phyloP scores from a whole-genome alignment of 2,888 invertebrate genomes.

The Sarcophaga caerulescens region DNA sequence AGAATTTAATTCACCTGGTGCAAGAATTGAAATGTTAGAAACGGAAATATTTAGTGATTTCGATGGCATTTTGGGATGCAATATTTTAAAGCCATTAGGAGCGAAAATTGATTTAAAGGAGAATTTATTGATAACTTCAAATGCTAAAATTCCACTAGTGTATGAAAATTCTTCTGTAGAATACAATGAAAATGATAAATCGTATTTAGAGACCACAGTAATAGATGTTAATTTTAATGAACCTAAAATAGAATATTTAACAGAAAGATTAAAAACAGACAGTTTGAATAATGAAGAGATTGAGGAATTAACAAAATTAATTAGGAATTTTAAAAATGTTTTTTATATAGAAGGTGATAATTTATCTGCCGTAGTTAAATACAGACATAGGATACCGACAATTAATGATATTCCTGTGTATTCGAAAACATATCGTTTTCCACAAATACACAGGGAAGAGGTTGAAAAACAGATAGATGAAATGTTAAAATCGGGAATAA shows the following conservation, averaged over 20 bases:
- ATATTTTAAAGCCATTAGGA: not conserved
- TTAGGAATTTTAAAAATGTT: constrained; percentile 11
- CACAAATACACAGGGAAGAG: no score
- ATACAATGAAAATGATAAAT: constrained; percentile 1
- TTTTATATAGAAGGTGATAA: no score
- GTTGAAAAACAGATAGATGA: no score
- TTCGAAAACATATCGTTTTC: no score
- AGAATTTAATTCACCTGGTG: not conserved
- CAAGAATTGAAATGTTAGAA: constrained; percentile 46
- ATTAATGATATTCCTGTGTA: no score
- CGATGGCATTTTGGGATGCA: not conserved
- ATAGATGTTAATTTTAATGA: constrained; percentile 47
- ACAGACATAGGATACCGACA: no score
- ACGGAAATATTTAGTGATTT: not conserved
- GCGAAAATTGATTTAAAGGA: no score
- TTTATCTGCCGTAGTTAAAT: no score
- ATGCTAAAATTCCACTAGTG: constrained; percentile 30
- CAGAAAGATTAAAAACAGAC: constrained; percentile 17
- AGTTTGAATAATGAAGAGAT: constrained; percentile 42
- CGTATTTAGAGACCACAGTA: constrained; percentile 32
- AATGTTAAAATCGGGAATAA: no score
- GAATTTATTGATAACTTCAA: constrained; percentile 26
- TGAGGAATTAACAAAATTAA: constrained; percentile 26
- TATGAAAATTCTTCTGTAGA: constrained; percentile 15
- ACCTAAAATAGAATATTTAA: constrained; percentile 29